These are phyloP conservation scores for Phocoena sinus DNA, from an alignment of 2,113 vertebrate genomes.

Conservation along the genomic window DNA sequence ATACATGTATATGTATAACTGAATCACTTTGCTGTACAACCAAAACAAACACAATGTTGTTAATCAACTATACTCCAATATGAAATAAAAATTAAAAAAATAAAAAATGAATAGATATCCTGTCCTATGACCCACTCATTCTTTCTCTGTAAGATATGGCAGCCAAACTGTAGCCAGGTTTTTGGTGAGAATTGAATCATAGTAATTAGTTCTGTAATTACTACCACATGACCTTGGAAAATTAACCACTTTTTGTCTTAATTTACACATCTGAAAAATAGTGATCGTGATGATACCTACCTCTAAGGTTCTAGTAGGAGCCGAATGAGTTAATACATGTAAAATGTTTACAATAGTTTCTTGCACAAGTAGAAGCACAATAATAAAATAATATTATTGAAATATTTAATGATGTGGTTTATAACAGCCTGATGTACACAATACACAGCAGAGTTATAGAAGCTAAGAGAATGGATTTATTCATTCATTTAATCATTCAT, in stretches of 20 bases:
- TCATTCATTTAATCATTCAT: background rate
- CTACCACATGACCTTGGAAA: background rate
- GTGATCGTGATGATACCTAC: background rate
- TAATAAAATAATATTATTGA: background rate
- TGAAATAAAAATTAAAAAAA: background rate
- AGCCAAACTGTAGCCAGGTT: background rate
- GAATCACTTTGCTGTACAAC: background rate
- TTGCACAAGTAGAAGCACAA: background rate
- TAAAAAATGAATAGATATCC: background rate
- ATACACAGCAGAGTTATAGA: background rate
- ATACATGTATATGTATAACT: background rate
- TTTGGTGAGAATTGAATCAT: background rate
- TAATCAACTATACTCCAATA: background rate
- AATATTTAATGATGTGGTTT: background rate
- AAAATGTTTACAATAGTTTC: background rate
- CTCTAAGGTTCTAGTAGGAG: background rate
- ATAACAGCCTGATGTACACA: background rate
- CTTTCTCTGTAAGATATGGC: background rate
- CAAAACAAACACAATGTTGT: background rate
- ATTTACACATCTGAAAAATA: background rate
- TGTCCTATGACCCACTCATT: background rate
- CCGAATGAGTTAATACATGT: background rate
- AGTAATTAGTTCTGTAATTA: background rate
- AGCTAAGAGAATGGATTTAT: background rate
- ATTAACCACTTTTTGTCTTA: background rate